Conservation (phyloP, 2,113 vertebrate species). For the Calonectris borealis region DNA sequence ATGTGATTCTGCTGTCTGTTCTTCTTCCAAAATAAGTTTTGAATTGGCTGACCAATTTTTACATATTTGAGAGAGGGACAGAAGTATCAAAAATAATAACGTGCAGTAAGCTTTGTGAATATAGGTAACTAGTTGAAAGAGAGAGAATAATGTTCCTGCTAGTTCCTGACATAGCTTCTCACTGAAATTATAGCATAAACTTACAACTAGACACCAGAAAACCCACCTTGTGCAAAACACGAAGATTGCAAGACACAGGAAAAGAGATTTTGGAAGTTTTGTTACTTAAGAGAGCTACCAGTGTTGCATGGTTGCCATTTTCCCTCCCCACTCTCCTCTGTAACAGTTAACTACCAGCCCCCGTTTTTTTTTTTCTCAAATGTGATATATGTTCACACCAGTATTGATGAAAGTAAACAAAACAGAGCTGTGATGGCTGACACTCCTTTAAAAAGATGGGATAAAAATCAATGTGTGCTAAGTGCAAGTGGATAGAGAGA, state of each 20-base stretch:
- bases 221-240: not conserved
- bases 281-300: not conserved
- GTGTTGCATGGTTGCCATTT: not conserved
- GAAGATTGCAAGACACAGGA: not conserved
- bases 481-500: not conserved
- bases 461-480: not conserved
- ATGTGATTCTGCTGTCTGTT: not conserved
- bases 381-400: not conserved
- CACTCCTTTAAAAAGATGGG: not conserved
- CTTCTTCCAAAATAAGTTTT: not conserved
- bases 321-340: not conserved
- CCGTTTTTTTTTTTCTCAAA: not conserved
- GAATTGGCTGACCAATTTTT: not conserved
- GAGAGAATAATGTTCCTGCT: not conserved
- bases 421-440: not conserved
- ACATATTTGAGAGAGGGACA: not conserved
- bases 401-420: not conserved
- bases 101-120: not conserved
- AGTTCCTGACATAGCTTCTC: not conserved
- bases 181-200: not conserved
- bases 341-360: not conserved
- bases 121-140: not conserved
- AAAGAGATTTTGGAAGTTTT: not conserved
- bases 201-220: not conserved
- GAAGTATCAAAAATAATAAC: not conserved